Base-by-base conservation (phyloP, 2,888 invertebrate genomes). In the Tiliacea citrago region DNA sequence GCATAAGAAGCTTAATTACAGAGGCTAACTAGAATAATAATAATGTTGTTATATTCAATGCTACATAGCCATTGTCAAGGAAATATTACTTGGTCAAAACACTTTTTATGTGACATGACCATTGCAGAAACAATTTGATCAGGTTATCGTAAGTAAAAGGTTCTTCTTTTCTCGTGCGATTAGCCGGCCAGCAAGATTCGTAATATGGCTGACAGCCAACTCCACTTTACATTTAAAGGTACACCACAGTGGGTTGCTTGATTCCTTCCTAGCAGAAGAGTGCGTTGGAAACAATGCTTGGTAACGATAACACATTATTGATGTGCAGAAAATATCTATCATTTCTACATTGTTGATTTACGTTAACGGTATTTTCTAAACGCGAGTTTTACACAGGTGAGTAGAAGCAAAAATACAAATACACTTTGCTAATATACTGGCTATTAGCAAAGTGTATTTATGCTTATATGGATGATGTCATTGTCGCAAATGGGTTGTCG, bases 301-400 rank as follows among this genome's bases (percentile, higher is more conserved):
- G 55, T 13, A 4, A 10, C 51, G n/a, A n/a, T 51, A 29, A 51
- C n/a, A 51, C 24, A 24, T 55, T 18, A 49, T n/a, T 49, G 13
- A 55, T 16, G 13, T 55, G 24, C 16, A 29, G 16, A 29, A 61
- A 68, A 16, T 35, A 45, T 57, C 63, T 35, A 63, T 45, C 0
- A 61, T 47, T 18, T 47, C 61, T 61, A 45, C 45, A 39, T 2
- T 35, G 35, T 35, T 21, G 29, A 49, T 49, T 49, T 29, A 71
- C 45, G 13, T 45, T 53, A 13, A 53, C n/a, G 70, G n/a, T 55
- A n/a, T 24, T n/a, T 58, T 16, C 24, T 29, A 29, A n/a, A 49
- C 9, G 73, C 49, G 24, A 58, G 6, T 13, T 6, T 58, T n/a
- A 4, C 7, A n/a, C 73, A 49, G 73, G 74, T 73, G 29, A 29